Evolutionary conservation across 2,113 vertebrate species (phyloP).

Genomic region (Bubo scandiacus): DNA sequence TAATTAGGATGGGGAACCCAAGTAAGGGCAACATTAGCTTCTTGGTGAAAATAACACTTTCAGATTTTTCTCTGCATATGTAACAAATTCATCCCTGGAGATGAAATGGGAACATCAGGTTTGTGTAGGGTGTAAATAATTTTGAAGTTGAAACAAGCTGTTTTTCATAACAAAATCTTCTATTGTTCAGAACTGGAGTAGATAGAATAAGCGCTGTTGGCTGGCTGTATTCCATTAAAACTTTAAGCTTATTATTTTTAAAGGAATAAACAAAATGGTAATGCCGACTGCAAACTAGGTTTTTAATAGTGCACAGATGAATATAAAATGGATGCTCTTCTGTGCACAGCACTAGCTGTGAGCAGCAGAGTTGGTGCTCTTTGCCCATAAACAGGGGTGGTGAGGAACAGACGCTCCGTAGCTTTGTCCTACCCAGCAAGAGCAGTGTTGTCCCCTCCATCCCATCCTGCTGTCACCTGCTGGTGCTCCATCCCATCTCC

Average conservation of each 20-base stretch:
- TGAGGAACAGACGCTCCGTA: rapidly evolving
- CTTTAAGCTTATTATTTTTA: background rate
- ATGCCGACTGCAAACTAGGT: background rate
- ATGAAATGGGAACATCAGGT: background rate
- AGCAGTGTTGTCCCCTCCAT: background rate
- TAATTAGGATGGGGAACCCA: background rate
- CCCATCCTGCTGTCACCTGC: background rate
- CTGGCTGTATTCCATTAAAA: background rate
- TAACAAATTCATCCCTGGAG: background rate
- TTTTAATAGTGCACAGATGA: background rate
- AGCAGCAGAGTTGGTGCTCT: background rate
- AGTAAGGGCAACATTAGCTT: background rate
- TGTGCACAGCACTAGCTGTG: background rate
- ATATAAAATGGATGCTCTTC: background rate
- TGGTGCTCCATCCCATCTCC: background rate
- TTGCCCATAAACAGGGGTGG: background rate
- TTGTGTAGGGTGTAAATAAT: background rate
- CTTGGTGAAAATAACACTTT: background rate
- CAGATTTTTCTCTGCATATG: background rate
- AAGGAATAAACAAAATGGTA: background rate
- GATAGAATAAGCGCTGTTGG: background rate
- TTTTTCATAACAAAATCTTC: background rate
- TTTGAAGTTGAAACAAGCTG: background rate
- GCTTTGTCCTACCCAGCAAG: background rate
- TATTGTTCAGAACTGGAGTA: background rate